These are phyloP conservation scores for Drosophila insularis DNA, from an alignment of 1,140 invertebrate genomes.

Conservation along the genomic window DNA sequence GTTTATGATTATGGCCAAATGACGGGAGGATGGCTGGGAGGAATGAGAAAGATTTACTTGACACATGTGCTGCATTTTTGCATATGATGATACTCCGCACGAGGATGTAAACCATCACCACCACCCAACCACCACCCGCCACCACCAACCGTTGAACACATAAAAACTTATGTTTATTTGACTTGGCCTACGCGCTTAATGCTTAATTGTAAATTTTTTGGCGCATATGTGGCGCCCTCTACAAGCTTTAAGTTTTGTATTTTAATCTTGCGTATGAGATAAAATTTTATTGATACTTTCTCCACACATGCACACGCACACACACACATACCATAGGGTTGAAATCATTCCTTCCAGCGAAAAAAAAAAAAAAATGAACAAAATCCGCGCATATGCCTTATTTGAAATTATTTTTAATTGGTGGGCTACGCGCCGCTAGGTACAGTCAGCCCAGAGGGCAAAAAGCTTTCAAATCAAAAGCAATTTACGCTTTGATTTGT, in stretches of 20 bases:
- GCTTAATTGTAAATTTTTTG: conserved; percentile 64
- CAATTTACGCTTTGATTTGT: conserved; percentile 79
- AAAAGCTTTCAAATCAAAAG: conserved; percentile 79
- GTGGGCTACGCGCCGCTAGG: conserved; percentile 45
- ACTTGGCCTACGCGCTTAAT: conserved; percentile 65
- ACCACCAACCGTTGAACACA: conserved; percentile 60
- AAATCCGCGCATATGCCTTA: conserved; percentile 66
- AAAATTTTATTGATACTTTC: conserved; percentile 62
- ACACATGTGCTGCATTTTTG: conserved; percentile 79
- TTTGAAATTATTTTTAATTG: conserved; percentile 78
- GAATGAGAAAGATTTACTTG: conserved; percentile 66
- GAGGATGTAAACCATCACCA: background rate
- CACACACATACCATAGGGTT: background rate
- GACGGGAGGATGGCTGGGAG: conserved; percentile 40
- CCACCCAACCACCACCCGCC: conserved; percentile 6
- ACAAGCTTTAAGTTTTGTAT: conserved; percentile 63
- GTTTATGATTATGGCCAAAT: conserved; percentile 71
- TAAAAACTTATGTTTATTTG: conserved; percentile 81
- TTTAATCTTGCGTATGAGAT: conserved; percentile 71
- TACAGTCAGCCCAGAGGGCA: conserved; percentile 59
- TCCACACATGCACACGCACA: background rate
- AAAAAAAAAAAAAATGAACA: background rate
- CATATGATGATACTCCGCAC: conserved; percentile 52
- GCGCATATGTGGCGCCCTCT: conserved; percentile 50
- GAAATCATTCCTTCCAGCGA: background rate